Base-by-base conservation (phyloP, 2,113 vertebrate genomes). In the Pseudopipra pipra region DNA sequence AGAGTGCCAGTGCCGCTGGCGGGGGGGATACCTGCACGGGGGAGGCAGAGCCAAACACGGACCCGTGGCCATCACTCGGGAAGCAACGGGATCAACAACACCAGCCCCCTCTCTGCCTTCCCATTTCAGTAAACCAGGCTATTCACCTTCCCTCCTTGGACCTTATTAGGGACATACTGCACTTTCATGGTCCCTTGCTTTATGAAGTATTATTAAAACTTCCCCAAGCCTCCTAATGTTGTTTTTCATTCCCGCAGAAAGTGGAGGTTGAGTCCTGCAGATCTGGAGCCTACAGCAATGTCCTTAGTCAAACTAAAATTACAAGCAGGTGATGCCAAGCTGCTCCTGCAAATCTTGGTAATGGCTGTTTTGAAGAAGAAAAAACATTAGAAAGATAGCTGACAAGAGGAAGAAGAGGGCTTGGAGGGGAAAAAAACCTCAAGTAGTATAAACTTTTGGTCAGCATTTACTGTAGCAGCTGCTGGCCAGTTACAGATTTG, bases 1-100 rank as follows among this genome's bases (percentile, higher is more conserved):
- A 99, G 97, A 0, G 99, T 99, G 83, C 99, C 99, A 0, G 99
- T 99, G 95, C 99, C 99, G 2, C 99, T 99, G 90, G 99, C 98
- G 0, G 98, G 97, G 72, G 99, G 99, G 27, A 98, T 98, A 83
- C 99, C 99, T 99, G 98, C 2, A 23, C 21, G 67, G 41, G 79
- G 90, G 39, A 97, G 49, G 74, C 75, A 89, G 71, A 77, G 70
- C 52, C 3, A 4, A 82, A 47, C 61, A 71, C 1, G 7, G 30
- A 35, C 49, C 8, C 1, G 67, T 59, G 75, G 74, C 62, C 46
- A 2, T 68, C 43, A 13, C 84, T 54, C 0, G 6, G 37, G 65
- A 46, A 55, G 31, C 27, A 5, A n/a, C 0, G 2, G 88, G 56
- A 35, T 1, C 28, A 67, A 61, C 65, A 52, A 4, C 27, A 8